These are phyloP conservation scores for Penelope pileata DNA, from an alignment of 2,113 vertebrate genomes.

Conservation along the genomic window DNA sequence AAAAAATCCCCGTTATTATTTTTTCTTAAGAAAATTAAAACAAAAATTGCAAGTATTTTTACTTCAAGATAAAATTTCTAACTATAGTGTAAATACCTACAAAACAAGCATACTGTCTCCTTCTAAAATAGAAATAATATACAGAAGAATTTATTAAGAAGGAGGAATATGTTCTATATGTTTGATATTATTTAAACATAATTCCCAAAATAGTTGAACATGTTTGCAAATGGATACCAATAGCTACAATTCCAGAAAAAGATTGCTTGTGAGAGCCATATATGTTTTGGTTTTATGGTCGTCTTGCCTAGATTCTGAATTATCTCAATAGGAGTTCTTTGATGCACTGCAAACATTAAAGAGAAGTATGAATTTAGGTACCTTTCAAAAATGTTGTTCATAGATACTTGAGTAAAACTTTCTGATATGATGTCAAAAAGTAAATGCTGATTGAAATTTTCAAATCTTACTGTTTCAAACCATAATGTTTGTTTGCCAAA, in stretches of 20 bases:
- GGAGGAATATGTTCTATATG: neutral
- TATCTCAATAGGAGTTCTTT: neutral
- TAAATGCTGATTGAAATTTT: neutral
- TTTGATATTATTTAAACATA: constrained; percentile 21
- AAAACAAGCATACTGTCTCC: constrained; percentile 15
- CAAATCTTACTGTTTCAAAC: neutral
- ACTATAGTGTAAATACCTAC: constrained; percentile 30
- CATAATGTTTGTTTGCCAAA: neutral
- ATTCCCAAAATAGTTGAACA: neutral
- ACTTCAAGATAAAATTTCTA: constrained; percentile 37
- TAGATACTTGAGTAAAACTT: neutral
- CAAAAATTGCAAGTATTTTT: neutral
- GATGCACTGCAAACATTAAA: neutral
- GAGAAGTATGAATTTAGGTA: neutral
- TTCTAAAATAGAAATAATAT: constrained; percentile 20
- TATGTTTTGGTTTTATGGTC: neutral
- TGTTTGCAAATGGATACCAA: neutral
- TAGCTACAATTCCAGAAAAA: neutral
- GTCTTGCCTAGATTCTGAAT: neutral
- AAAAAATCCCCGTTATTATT: constrained; percentile 28
- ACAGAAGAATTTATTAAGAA: constrained; percentile 19
- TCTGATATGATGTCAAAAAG: neutral
- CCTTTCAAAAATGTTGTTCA: neutral
- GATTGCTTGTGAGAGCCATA: neutral
- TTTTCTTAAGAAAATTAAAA: neutral